Base-by-base conservation (phyloP, 2,797 vertebrate genomes). In the Molothrus ater region DNA sequence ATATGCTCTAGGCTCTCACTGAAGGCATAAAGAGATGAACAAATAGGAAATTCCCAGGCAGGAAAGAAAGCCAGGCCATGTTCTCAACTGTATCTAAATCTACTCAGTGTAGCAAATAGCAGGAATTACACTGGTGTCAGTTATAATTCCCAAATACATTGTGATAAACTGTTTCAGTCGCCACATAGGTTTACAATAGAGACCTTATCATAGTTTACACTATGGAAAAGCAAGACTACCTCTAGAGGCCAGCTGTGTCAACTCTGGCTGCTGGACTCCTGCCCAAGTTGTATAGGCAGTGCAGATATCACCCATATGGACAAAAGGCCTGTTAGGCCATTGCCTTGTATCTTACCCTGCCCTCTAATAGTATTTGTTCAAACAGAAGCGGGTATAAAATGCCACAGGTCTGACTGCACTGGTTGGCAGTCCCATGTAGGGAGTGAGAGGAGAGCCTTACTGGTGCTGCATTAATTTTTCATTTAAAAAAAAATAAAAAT, bases 221-320 rank as follows among this genome's bases (percentile, higher is more conserved):
- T 76, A 29, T 0, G 1, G 72, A 93, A 88, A 95, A 84, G 66
- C 83, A 92, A 90, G 72, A 63, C 84, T 93, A 89, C 81, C 84
- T 94, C 86, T 76, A 83, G 86, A 71, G 72, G 86, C 91, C 86
- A 95, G 81, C 92, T 94, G 53, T 74, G 86, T 92, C 78, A 91
- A 66, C 80, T 85, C 66, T n/a, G 61, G 48, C 65, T 89, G 69
- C 61, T 92, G 89, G 84, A 61, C 74, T 93, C 48, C 65, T 76
- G 84, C 88, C 75, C 32, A 83, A 53, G 53, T 26, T 29, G 45
- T 47, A 42, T 7, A 69, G 50, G 81, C 75, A 66, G 64, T 4
- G 21, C 45, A 70, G 71, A 22, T 90, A 92, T 40, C 60, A 64
- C 45, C n/a, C 21, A 13, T n/a, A 61, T 40, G 74, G 79, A 60